Conservation (phyloP, 2,113 vertebrate species). For the Mustelus asterias region DNA sequence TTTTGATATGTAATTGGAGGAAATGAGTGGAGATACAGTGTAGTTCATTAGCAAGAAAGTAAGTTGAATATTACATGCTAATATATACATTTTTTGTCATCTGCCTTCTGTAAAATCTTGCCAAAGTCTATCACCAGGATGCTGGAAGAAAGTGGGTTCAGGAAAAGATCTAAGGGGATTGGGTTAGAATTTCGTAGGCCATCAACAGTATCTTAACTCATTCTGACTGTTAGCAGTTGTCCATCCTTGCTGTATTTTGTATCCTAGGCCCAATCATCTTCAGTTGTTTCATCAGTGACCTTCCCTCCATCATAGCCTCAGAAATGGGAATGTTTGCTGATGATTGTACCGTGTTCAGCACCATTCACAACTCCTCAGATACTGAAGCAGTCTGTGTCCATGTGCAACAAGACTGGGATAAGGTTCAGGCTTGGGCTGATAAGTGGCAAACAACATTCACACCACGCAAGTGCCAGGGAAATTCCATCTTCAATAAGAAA, state of each 20-base stretch:
- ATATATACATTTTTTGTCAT: not conserved
- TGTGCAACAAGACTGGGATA: too few species aligned
- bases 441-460: not conserved
- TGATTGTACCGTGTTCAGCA: not conserved
- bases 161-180: not conserved
- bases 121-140: not conserved
- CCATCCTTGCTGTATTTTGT: not conserved
- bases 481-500: too few species aligned
- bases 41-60: not conserved
- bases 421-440: too few species aligned
- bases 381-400: too few species aligned
- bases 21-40: not conserved
- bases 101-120: not conserved
- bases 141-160: not conserved
- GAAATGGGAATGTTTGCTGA: not conserved
- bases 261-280: not conserved
- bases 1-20: not conserved
- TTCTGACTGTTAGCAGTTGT: not conserved
- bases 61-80: not conserved
- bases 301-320: not conserved
- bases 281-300: not conserved
- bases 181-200: not conserved
- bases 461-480: too few species aligned
- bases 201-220: not conserved
- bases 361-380: not conserved